Conservation (phyloP, 2,113 vertebrate species). For the Cathartes aura region DNA sequence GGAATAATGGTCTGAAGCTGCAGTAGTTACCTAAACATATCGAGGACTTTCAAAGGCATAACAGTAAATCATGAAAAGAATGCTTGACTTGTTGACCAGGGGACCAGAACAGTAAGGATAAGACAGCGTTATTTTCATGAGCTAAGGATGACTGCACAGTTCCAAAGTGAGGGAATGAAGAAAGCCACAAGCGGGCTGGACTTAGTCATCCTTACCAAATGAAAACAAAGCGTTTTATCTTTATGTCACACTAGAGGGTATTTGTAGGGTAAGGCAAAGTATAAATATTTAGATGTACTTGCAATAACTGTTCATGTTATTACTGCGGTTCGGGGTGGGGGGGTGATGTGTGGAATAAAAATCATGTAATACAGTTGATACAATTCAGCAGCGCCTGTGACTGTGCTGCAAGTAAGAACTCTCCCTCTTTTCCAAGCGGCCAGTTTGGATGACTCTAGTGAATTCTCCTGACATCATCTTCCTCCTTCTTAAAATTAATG, state of each 20-base stretch:
- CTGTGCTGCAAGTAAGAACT: not conserved
- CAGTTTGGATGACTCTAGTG: not conserved
- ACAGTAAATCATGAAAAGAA: not conserved
- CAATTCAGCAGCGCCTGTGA: not conserved
- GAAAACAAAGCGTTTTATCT: not conserved
- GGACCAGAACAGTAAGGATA: not conserved
- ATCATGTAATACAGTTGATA: not conserved
- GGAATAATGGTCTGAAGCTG: not conserved
- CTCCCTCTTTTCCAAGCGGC: not conserved
- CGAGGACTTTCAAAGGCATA: not conserved
- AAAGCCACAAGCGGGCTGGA: not conserved
- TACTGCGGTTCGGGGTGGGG: not conserved
- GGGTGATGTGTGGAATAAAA: not conserved
- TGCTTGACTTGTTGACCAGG: not conserved
- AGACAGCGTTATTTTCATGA: not conserved
- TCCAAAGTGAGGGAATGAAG: not conserved
- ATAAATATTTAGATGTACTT: not conserved
- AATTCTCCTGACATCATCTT: constrained; percentile 13
- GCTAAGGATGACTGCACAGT: not conserved
- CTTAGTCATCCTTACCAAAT: not conserved
- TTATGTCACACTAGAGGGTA: not conserved
- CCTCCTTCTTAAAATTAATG: constrained; percentile 19
- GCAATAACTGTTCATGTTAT: not conserved
- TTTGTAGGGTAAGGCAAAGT: not conserved
- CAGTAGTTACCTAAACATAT: not conserved